Evolutionary conservation across 2,888 invertebrate genomes (phyloP), one percentile per base, ranked within the genome.

Genomic region (Metalampra italica): DNA sequence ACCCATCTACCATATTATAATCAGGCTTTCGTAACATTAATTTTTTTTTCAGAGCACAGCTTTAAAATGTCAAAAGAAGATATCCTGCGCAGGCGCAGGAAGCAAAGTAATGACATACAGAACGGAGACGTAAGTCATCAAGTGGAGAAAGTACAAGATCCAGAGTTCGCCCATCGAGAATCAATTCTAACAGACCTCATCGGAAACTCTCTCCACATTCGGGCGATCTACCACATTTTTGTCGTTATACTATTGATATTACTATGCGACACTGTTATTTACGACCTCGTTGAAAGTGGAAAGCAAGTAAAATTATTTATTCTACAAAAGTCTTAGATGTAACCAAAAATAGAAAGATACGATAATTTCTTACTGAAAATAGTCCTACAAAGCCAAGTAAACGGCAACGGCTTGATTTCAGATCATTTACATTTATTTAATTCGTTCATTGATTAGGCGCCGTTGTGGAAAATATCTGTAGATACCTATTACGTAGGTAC

Each of bases 161-260:
- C 70, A 22, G 83, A 83, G 51, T 97, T 96, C 70, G 71, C 90
- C n/a, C 73, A 90, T 7, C 90, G 97, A 54, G 93, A 95, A 71
- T 97, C 97, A 0, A 88, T 94, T n/a, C 85, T 97, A 49, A 96
- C 95, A 0, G 94, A 94, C 53, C 90, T 97, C 15, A 91, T 95
- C 60, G 92, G 94, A 68, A 92, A 93, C 45, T 85, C 85, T 0
- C 91, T 92, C 46, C 97, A 97, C 78, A 93, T 97, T 64, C 91
- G 92, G 63, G 94, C 96, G 3, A 93, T 97, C 58, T 96, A 96
- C 75, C 94, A 97, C 73, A 93, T 97, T 57, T 97, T 96, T 78
- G 91, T 94, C 43, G 94, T 94, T 13, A 93, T 94, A 57, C 85
- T 97, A 34, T 87, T 96, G 46, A 85, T 94, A 34, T 86, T 96